These are phyloP conservation scores for Brotula barbata DNA, from an alignment of 2,797 vertebrate genomes.

Conservation along the genomic window DNA sequence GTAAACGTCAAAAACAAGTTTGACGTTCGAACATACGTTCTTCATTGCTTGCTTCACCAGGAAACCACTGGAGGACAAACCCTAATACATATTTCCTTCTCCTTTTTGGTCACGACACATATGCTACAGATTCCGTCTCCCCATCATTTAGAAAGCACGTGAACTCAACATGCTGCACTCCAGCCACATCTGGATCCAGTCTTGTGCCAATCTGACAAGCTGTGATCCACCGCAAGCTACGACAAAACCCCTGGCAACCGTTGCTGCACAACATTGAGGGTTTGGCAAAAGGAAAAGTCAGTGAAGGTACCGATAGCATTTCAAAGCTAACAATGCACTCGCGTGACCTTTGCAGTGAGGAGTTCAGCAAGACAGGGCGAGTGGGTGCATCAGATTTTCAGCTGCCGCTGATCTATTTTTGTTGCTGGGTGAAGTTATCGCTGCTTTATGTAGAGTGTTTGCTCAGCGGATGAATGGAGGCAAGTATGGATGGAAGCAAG, in stretches of 20 bases:
- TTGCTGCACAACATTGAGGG: conserved; percentile 28
- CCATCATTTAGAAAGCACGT: conserved; percentile 13
- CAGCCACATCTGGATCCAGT: conserved; percentile 37
- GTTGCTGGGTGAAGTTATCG: conserved; percentile 21
- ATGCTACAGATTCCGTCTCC: background rate
- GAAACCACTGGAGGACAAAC: conserved; percentile 58
- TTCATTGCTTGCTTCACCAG: conserved; percentile 40
- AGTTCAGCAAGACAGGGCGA: conserved; percentile 9
- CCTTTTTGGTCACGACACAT: background rate
- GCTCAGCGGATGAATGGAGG: conserved; percentile 9
- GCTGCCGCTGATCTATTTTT: conserved; percentile 35
- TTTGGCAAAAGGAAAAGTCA: conserved; percentile 38
- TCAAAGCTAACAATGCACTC: conserved; percentile 38
- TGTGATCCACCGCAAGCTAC: conserved; percentile 15
- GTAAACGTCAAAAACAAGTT: conserved; percentile 44
- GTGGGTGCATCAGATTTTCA: conserved; percentile 5
- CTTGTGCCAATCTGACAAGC: conserved; percentile 40
- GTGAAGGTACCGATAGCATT: conserved; percentile 47
- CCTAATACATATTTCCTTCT: conserved; percentile 44
- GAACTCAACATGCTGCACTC: conserved; percentile 18
- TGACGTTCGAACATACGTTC: conserved; percentile 42
- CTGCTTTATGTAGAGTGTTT: conserved; percentile 31
- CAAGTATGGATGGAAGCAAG: conserved; percentile 6
- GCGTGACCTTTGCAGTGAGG: conserved; percentile 31
- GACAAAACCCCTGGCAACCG: conserved; percentile 34